Percentiles rank a stretch among this genome's conserved stretches.
Evolutionary conservation across 1,140 invertebrate species (phyloP).

Genomic region (Cydia strobilella): DNA sequence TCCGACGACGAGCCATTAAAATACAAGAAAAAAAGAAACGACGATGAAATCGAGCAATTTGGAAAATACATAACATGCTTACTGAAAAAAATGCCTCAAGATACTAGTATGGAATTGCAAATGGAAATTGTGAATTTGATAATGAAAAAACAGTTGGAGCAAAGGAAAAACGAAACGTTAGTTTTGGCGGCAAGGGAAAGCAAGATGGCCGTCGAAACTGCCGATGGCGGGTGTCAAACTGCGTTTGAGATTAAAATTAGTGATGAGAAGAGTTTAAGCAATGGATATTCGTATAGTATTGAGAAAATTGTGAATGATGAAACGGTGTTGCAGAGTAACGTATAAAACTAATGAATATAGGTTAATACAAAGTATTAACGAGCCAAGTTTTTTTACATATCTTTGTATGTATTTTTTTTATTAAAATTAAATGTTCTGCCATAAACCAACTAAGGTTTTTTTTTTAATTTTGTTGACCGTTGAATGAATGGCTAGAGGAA

Average conservation of each 20-base stretch:
- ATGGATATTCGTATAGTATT: slow-evolving; percentile 1
- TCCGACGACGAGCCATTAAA: slow-evolving; percentile 28
- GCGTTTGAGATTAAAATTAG: background rate
- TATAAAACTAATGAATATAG: background rate
- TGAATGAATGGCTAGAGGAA: too few species aligned
- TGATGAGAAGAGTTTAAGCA: background rate
- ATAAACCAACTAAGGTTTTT: too few species aligned
- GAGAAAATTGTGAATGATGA: background rate
- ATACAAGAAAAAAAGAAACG: slow-evolving; percentile 9
- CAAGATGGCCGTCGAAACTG: background rate
- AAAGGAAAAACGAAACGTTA: slow-evolving; percentile 29
- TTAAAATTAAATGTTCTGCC: too few species aligned
- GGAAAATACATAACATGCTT: slow-evolving; percentile 38
- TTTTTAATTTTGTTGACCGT: too few species aligned
- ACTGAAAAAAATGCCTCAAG: slow-evolving; percentile 43
- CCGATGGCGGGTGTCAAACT: background rate
- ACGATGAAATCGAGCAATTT: slow-evolving; percentile 36
- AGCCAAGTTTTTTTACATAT: too few species aligned
- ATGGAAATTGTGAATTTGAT: slow-evolving; percentile 49
- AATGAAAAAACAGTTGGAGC: slow-evolving; percentile 34
- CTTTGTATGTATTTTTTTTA: too few species aligned
- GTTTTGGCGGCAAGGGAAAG: background rate
- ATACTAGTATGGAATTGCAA: slow-evolving; percentile 43
- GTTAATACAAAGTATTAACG: background rate
- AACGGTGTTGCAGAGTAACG: background rate